These are phyloP conservation scores for Pseudachorutes palmiensis DNA, from an alignment of 1,140 invertebrate genomes.

Conservation along the genomic window DNA sequence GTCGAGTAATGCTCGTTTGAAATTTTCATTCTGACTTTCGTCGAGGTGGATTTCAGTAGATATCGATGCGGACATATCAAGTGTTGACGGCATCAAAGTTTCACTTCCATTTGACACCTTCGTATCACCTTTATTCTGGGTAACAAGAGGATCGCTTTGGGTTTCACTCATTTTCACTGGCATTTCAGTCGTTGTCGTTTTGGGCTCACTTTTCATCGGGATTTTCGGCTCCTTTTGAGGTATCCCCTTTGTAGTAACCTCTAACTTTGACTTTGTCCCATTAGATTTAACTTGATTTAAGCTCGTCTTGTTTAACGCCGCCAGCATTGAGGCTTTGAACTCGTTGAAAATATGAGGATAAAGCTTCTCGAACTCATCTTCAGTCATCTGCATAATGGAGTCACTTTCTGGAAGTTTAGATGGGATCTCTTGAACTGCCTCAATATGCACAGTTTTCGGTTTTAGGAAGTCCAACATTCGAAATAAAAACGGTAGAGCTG, in stretches of 20 bases:
- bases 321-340: neutral
- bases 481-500: no score
- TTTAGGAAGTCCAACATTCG: no score
- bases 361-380: neutral
- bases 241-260: no score
- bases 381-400: neutral
- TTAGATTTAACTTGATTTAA: neutral
- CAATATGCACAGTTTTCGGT: neutral
- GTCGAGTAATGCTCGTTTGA: neutral
- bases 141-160: neutral
- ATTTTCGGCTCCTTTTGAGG: no score
- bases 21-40: neutral
- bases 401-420: no score
- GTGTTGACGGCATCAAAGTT: neutral
- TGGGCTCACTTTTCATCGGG: neutral
- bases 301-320: neutral
- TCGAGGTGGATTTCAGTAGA: neutral
- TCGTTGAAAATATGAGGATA: neutral
- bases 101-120: neutral
- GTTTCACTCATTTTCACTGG: neutral
- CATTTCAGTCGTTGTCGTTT: neutral
- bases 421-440: neutral
- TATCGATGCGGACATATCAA: neutral
- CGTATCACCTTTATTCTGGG: neutral
- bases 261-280: neutral